Evolutionary conservation across 2,113 vertebrate genomes (phyloP).

Genomic region (Poecilia latipinna): DNA sequence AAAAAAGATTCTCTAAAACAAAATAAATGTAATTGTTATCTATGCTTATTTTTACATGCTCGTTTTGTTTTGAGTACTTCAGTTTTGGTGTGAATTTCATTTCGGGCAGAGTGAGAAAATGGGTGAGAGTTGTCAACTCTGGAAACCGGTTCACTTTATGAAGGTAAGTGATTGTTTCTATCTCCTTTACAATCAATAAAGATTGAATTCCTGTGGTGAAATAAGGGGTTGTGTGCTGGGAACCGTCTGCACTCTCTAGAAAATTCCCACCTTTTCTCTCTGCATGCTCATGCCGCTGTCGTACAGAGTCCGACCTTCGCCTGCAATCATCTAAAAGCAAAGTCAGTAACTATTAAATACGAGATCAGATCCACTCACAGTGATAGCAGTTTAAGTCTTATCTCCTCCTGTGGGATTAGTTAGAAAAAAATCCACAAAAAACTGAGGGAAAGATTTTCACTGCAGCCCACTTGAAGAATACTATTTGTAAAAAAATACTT

Average conservation of each 20-base stretch:
- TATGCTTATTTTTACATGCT: neutral
- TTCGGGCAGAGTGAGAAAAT: neutral
- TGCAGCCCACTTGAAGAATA: slow-evolving; percentile 1
- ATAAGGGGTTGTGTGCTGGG: neutral
- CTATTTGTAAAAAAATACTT: too few relatives aligned
- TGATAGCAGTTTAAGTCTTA: slow-evolving; percentile 44
- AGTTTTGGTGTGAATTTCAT: neutral
- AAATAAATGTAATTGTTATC: neutral
- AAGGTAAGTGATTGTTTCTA: slow-evolving; percentile 9
- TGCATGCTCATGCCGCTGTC: neutral
- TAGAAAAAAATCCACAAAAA: neutral
- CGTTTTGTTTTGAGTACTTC: neutral
- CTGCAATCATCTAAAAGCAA: slow-evolving; percentile 50
- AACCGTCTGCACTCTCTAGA: slow-evolving; percentile 1
- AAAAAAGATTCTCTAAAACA: neutral
- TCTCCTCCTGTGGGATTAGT: slow-evolving; percentile 12
- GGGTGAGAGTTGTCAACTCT: neutral
- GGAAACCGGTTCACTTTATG: slow-evolving; percentile 24
- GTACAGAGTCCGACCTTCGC: slow-evolving; percentile 24
- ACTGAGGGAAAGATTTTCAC: neutral
- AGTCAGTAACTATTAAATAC: slow-evolving; percentile 45
- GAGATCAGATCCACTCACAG: slow-evolving; percentile 36
- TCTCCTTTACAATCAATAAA: slow-evolving; percentile 24
- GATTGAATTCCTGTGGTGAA: slow-evolving; percentile 2
- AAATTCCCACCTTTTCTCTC: slow-evolving; percentile 12